Base-by-base conservation (phyloP, 2,113 vertebrate genomes). In the Saguinus midas region DNA sequence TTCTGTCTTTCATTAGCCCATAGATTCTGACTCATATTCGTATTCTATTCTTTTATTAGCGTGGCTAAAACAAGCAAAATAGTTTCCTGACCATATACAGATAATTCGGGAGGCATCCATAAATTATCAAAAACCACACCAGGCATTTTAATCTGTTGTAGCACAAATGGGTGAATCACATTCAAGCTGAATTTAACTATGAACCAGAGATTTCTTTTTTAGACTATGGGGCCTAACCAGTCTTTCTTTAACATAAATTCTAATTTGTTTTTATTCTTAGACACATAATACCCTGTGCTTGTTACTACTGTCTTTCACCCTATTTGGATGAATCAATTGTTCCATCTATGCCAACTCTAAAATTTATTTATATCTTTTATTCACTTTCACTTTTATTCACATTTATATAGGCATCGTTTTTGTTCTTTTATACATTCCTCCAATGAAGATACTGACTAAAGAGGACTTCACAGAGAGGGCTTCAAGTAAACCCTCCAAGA, bases 231-330 rank as follows among this genome's bases (percentile, higher is more conserved):
- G 40, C n/a, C 61, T 95, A 91, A 68, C 16, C 27, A 84, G 16
- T 50, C 35, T 29, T 88, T 70, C 75, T 81, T 64, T 84, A 73
- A 94, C 48, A 82, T 82, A 57, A 82, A 95, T 90, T 97, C 76
- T 84, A 97, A 86, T 78, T 70, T 96, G 57, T 82, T 95, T 94
- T 83, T 89, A 89, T 85, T 32, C 57, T 85, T 73, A 88, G 27
- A 11, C 35, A 93, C 58, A 35, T 76, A 85, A 93, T 84, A 84
- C 32, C 14, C 43, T 64, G 11, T 87, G 37, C 18, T 72, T 85
- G 45, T 78, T 55, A 92, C 81, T 66, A 78, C 3, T 92, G 25
- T 86, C 25, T 66, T 97, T 78, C 48, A 87, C 12, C 23, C 35
- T 90, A 9, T 68, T 92, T 94, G 18, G 96, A 93, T n/a, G 16